Conservation (phyloP, 2,797 vertebrate genomes). For the Sphenopsis melanotis region DNA sequence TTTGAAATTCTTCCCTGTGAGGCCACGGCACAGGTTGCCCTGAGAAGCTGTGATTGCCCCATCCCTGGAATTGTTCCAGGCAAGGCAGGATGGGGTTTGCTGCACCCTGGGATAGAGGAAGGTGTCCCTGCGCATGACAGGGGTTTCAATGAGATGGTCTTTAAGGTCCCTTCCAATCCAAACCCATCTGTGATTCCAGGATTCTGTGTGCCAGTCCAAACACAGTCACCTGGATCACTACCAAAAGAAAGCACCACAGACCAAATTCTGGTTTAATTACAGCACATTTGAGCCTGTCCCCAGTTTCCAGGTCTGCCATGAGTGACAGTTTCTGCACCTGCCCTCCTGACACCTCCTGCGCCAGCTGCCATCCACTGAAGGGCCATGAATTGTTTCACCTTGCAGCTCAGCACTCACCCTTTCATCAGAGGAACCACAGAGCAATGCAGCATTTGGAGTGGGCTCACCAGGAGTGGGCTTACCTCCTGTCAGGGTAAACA, state of each 20-base stretch:
- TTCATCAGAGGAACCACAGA: not conserved
- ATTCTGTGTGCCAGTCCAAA: rapidly evolving
- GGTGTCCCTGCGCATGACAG: not conserved
- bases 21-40: not conserved
- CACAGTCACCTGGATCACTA: not conserved
- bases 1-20: not conserved
- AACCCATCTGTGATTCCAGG: not conserved
- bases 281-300: not conserved
- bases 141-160: not conserved
- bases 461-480: not conserved
- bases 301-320: not conserved
- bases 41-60: not conserved
- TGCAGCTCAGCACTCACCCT: not conserved
- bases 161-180: not conserved
- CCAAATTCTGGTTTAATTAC: not conserved
- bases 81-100: not conserved
- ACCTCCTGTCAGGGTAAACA: not conserved
- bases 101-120: not conserved
- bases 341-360: not conserved
- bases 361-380: not conserved
- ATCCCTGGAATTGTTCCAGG: not conserved
- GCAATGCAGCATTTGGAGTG: not conserved
- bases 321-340: not conserved
- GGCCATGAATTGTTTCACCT: not conserved
- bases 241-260: not conserved